Evolutionary conservation across 1,140 invertebrate genomes (phyloP), one percentile per base, ranked within the genome.

Genomic region (Zelostemma sp.): DNA sequence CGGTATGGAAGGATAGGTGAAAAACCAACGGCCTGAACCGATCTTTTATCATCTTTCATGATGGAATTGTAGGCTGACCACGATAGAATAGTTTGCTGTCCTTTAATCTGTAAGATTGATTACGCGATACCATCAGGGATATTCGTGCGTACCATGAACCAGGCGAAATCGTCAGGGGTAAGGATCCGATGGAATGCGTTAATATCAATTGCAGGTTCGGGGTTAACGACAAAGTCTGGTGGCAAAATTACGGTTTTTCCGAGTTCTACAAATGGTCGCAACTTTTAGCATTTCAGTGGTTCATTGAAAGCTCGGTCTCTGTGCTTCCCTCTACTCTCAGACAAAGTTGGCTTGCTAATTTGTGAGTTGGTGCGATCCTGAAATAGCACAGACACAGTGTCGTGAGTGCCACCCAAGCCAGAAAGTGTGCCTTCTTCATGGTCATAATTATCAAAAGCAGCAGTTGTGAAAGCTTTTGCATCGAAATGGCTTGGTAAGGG

Each of bases 371-470:
- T 41, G 28, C 41, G 25, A 19, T 64, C 38, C 40, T 64, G 61
- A 50, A 56, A 45, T 6, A 71, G 8, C 9, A 61, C 62, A 12
- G 33, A 33, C 0, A 71, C 68, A 6, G 69, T 63, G 49, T 60
- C 59, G 16, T 72, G 69, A 5, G 45, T 59, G 1, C 43, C 50
- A 38, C 50, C 18, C 9, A 55, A n/a, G 8, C 55, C 69, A 11
- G 63, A 63, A 14, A 48, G n/a, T 3, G 64, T 56, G 17, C 14
- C n/a, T 46, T 49, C 59, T 12, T 60, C 21, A 21, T 72, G 59
- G 49, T 71, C 63, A 48, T 62, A 71, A 48, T 66, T 67, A 16
- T 68, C 60, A 16, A 72, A 68, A 8, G 56, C 50, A 8, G 47
- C 64, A 6, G 31, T 56, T 5, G 59, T 72, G 17, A 60, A 72